Evolutionary conservation across 2,888 invertebrate species (phyloP).

Genomic region (Stenolophus ochropezus): DNA sequence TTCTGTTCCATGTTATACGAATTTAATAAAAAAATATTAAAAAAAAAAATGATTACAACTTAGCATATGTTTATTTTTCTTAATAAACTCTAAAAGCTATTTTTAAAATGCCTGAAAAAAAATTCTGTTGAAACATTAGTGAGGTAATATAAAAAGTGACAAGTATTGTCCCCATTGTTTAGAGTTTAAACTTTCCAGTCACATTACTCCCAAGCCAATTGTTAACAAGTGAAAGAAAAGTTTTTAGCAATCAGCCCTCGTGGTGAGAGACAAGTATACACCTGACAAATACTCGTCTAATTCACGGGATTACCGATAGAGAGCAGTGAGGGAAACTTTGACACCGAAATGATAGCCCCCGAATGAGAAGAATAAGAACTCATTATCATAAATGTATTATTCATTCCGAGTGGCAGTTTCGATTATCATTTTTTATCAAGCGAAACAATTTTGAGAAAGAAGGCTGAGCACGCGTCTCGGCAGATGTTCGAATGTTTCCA

Average conservation of each 20-base stretch:
- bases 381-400: slow-evolving; percentile 59
- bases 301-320: slow-evolving; percentile 35
- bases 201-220: not conserved
- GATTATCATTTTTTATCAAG: slow-evolving; percentile 59
- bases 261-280: not conserved
- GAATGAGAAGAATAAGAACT: slow-evolving; percentile 22
- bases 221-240: slow-evolving; percentile 25
- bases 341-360: slow-evolving; percentile 49
- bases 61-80: too few relatives aligned
- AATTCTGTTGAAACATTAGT: not conserved
- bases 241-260: slow-evolving; percentile 15
- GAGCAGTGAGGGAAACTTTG: slow-evolving; percentile 22
- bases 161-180: not conserved
- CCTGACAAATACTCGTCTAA: slow-evolving; percentile 41
- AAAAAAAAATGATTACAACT: too few relatives aligned
- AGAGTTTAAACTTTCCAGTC: slow-evolving; percentile 20
- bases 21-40: too few relatives aligned
- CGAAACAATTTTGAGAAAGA: slow-evolving; percentile 55
- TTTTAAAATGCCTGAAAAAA: not conserved
- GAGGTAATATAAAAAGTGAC: too few relatives aligned
- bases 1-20: too few relatives aligned
- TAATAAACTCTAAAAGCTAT: too few relatives aligned
- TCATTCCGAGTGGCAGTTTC: slow-evolving; percentile 58
- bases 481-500: slow-evolving; percentile 45
- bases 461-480: slow-evolving; percentile 45